phyloP scores from a whole-genome alignment of 2,113 vertebrate species.

The Stictonetta naevosa region DNA sequence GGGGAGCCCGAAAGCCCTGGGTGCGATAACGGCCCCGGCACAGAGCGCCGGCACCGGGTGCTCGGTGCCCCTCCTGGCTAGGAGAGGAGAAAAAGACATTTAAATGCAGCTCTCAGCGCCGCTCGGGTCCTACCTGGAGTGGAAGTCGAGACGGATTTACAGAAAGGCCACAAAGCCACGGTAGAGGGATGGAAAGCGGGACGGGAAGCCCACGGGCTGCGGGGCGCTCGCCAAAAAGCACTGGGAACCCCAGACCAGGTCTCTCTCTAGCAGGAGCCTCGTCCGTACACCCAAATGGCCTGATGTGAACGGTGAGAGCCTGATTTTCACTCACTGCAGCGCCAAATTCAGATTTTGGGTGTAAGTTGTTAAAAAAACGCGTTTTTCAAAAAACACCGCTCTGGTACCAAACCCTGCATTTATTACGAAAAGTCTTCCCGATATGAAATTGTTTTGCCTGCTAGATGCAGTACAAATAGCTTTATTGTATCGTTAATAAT shows the following conservation, averaged over 20 bases:
- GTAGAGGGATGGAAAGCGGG: too few relatives aligned
- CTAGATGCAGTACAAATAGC: slow-evolving; percentile 24
- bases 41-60: too few relatives aligned
- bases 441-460: slow-evolving; percentile 35
- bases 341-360: neutral
- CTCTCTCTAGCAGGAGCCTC: neutral
- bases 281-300: neutral
- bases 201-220: neutral
- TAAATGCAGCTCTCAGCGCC: neutral
- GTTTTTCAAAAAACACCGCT: neutral
- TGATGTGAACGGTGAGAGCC: neutral
- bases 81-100: neutral
- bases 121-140: neutral
- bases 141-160: neutral
- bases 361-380: neutral
- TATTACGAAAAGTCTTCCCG: slow-evolving; percentile 29
- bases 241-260: neutral
- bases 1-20: neutral
- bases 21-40: too few relatives aligned
- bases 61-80: neutral
- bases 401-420: neutral
- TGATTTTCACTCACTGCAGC: neutral
- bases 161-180: neutral
- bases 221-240: neutral
- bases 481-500: slow-evolving; percentile 45